Evolutionary conservation across 1,140 invertebrate species (phyloP), one percentile per base, ranked within the genome.

Genomic region (Drosophila persimilis): DNA sequence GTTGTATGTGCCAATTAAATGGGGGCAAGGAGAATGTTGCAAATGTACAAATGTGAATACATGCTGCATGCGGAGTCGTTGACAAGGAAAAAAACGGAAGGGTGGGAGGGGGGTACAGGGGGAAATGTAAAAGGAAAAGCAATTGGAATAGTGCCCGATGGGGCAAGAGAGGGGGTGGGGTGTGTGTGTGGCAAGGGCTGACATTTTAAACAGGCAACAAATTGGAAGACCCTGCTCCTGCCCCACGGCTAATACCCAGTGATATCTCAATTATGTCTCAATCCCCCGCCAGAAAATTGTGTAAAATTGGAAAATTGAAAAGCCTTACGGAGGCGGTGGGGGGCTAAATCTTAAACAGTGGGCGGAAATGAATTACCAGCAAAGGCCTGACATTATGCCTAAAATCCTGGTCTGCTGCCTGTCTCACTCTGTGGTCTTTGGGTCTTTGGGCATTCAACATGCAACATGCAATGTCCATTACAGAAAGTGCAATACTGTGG

Each of bases 1-100:
- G 71, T 73, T 74, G 80, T 85, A 75, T 85, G 80, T 75, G 77
- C 69, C 80, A 85, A 85, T 85, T 85, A 85, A 84, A 71, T 63
- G 69, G 64, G 65, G 77, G 62, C 80, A 79, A 69, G 78, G 72
- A 80, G 84, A 86, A 73, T 85, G 80, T 85, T 85, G 73, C 80
- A 69, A 73, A 83, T 66, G 80, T 71, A 63, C 75, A 84, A 79
- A 76, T 79, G 75, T 69, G 75, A 73, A 60, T 78, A 69, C 59
- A 73, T 62, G 24, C 24, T 26, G 5, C 24, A 26, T 26, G 24
- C 24, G 24, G 24, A 26, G 24, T 26, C 24, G 24, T 26, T 26
- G 24, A 26, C 24, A 26, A 26, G 24, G 24, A 5, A 26, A 26
- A 26, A 26, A 26, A 26, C 0, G 4, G 24, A 26, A 5, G 13